Evolutionary conservation across 2,113 vertebrate species (phyloP).

Genomic region (Melanerpes aurifrons): DNA sequence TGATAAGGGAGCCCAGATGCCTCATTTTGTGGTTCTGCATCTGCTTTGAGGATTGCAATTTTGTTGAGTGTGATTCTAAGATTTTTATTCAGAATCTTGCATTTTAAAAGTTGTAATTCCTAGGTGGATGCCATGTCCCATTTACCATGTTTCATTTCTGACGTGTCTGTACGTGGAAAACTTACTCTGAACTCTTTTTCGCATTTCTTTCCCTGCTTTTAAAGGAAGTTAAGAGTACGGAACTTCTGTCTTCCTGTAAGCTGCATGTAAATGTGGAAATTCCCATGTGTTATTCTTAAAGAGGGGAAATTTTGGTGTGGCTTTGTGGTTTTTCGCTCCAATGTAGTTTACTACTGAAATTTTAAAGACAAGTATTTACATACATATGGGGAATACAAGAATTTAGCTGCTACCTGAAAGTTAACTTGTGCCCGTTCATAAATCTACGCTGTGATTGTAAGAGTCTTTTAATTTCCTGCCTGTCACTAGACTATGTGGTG

Average conservation of each 20-base stretch:
- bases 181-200: neutral
- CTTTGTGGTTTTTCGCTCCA: neutral
- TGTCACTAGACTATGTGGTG: neutral
- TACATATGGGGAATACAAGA: neutral
- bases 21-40: neutral
- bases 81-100: neutral
- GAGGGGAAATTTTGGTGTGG: neutral
- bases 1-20: rapidly evolving
- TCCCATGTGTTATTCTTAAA: neutral
- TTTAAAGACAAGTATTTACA: neutral
- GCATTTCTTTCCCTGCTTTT: neutral
- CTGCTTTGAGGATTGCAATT: neutral
- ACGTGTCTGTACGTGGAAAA: neutral
- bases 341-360: neutral
- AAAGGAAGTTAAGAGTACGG: neutral
- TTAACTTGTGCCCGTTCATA: neutral
- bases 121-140: neutral
- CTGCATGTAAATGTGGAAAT: neutral
- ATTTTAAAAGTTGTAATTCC: neutral
- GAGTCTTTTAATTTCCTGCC: slow-evolving; percentile 55
- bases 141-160: neutral
- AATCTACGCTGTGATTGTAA: neutral
- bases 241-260: neutral
- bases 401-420: neutral
- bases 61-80: neutral